Base-by-base conservation (phyloP, 2,888 invertebrate species). In the Gastracanthus pulcherrimus region DNA sequence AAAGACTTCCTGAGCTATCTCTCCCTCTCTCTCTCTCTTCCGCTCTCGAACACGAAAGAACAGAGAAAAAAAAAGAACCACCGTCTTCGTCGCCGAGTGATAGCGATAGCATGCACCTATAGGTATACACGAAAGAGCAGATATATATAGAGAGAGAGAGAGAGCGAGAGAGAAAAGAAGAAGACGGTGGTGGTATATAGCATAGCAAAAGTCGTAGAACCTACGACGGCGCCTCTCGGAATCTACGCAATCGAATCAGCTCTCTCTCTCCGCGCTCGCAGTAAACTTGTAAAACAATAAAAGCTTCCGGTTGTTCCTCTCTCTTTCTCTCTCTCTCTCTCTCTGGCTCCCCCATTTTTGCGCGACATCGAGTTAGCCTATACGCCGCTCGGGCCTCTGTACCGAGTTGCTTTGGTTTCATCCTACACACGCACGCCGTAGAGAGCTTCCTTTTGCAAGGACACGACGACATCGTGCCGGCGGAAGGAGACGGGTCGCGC, bases 241-340 rank as follows among this genome's bases (percentile, higher is more conserved):
- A 70, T 23, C 41, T 81, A 85, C n/a, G 86, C 85, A 88, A 89
- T 88, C 86, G 88, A 89, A 89, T 89, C 87, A 87, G 84, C 78
- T n/a, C 81, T 83, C 83, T 85, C 74, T 66, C 29, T 67, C 80
- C 26, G 80, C 66, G 71, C 69, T 82, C 80, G 81, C 84, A 80
- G 85, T 86, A 86, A 90, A 90, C 91, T 90, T 90, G 91, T 91
- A 90, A 90, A 90, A 90, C 91, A 90, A 90, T 91, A 91, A 91
- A 91, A 90, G 90, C 91, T 91, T 91, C 91, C 90, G 90, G 89
- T 85, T 84, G 86, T 84, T 83, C 85, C 34, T 64, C 64, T 62
- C 36, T 48, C 60, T 26, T n/a, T 23, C 23, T 48, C 62, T 26
- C 51, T 26, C 29, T 23, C 23, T 19, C 55, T 26, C 23, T 55